Percentiles rank a stretch among this genome's conserved stretches.
Conservation (phyloP, 2,113 vertebrate species). For the Pungitius pungitius region DNA sequence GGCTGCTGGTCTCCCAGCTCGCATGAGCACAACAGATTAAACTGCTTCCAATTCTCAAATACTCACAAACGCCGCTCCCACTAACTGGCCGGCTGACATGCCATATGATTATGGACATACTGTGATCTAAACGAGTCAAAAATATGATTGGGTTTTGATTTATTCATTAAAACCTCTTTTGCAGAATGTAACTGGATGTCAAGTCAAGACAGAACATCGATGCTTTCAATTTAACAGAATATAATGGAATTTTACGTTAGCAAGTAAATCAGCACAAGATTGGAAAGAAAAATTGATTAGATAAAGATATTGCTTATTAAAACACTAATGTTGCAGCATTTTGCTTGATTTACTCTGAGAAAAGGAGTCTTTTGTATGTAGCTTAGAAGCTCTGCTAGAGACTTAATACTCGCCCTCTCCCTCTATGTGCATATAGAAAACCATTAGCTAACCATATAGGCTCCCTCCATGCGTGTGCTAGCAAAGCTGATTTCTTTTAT, state of each 20-base stretch:
- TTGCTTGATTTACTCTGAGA: constrained; percentile 9
- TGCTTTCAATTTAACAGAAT: constrained; percentile 13
- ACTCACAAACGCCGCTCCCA: constrained; percentile 7
- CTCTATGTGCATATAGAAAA: constrained; percentile 21
- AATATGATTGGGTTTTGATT: constrained; percentile 12
- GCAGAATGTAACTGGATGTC: constrained; percentile 15
- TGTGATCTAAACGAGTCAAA: constrained; percentile 22
- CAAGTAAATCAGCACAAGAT: constrained; percentile 27
- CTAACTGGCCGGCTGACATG: constrained; percentile 22
- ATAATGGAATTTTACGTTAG: constrained; percentile 36
- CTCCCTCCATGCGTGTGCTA: constrained; percentile 1
- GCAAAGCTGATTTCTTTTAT: constrained; percentile 34
- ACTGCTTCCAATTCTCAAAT: constrained; percentile 36
- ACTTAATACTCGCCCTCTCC: background rate
- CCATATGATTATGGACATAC: constrained; percentile 31
- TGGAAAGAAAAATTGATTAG: constrained; percentile 20
- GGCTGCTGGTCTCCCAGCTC: constrained; percentile 48
- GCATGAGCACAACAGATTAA: constrained; percentile 62
- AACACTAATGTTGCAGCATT: constrained; percentile 44
- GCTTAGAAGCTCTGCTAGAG: background rate
- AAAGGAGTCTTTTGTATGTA: constrained; percentile 14
- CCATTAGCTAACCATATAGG: constrained; percentile 10
- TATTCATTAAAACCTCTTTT: constrained; percentile 16
- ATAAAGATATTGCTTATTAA: constrained; percentile 42
- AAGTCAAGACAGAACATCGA: constrained; percentile 1